phyloP scores from a whole-genome alignment of 2,888 invertebrate genomes.

The Dicyrtoma fusca region DNA sequence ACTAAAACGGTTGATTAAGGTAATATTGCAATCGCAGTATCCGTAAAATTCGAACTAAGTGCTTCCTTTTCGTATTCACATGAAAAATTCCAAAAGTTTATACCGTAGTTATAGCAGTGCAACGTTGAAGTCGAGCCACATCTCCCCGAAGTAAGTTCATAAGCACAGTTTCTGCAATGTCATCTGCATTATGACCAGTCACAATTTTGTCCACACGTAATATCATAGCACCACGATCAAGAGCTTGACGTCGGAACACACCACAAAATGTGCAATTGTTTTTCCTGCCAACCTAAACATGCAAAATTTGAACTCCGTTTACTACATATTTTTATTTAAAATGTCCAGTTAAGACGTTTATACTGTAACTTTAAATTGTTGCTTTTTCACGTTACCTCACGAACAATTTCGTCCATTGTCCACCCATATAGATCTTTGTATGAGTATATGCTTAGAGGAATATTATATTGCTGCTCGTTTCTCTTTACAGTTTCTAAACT shows the following conservation, averaged over 20 bases:
- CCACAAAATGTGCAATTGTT: constrained; percentile 98
- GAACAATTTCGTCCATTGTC: constrained; percentile 99
- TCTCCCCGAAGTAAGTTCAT: constrained; percentile 98
- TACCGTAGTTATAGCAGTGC: constrained; percentile 88
- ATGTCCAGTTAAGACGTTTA: not conserved
- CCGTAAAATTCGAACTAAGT: too few species aligned
- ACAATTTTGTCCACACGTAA: constrained; percentile 90
- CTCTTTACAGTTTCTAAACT: constrained; percentile 94
- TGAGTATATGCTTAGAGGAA: constrained; percentile 91
- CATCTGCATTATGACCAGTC: constrained; percentile 96
- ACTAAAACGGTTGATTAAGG: not conserved
- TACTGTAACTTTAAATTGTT: constrained; percentile 1
- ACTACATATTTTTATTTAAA: not conserved
- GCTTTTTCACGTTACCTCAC: constrained; percentile 59
- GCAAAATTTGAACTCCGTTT: too few species aligned
- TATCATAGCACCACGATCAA: constrained; percentile 90
- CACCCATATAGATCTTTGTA: constrained; percentile 98
- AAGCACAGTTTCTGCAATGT: constrained; percentile 96
- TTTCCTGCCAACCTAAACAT: constrained; percentile 72
- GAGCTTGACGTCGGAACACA: constrained; percentile 91
- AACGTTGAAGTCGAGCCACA: constrained; percentile 87
- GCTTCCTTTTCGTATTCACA: not conserved
- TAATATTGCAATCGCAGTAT: too few species aligned
- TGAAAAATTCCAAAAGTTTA: constrained; percentile 54
- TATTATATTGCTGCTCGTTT: constrained; percentile 89